Percentiles rank a stretch among this genome's conserved stretches.
Conservation (phyloP, 1,140 invertebrate genomes). For the Dreissena polymorpha region DNA sequence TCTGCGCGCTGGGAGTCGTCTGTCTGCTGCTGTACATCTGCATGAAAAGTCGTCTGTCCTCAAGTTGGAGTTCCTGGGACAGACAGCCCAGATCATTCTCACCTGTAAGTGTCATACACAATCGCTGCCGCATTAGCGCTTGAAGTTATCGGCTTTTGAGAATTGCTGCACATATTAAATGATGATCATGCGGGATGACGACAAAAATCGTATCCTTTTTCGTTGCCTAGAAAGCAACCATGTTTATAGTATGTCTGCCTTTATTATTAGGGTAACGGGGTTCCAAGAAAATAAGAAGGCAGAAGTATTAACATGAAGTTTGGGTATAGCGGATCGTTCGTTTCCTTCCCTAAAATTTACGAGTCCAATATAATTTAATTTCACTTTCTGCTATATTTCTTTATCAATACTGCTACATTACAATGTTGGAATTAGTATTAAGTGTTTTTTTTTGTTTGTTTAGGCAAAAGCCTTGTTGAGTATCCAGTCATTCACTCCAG, state of each 20-base stretch:
- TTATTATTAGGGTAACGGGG: not conserved
- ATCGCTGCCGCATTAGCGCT: not conserved
- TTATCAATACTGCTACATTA: too few relatives aligned
- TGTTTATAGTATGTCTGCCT: not conserved
- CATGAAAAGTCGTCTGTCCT: conserved; percentile 8
- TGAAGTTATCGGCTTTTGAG: not conserved
- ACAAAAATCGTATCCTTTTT: not conserved
- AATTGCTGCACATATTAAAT: not conserved
- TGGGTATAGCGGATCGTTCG: not conserved
- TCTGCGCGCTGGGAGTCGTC: conserved; percentile 19
- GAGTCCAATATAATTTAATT: too few relatives aligned
- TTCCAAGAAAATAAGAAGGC: not conserved
- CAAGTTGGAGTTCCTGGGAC: conserved; percentile 17
- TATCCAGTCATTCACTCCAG: conserved; percentile 29
- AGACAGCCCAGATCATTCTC: conserved; percentile 29
- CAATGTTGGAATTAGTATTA: not conserved
- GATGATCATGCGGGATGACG: not conserved
- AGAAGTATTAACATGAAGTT: not conserved
- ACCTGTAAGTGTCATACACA: not conserved
- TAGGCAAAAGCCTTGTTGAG: conserved; percentile 34
- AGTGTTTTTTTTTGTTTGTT: not conserved
- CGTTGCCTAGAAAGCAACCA: not conserved
- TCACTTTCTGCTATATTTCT: too few relatives aligned
- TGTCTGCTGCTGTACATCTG: not conserved
- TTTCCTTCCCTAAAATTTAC: not conserved